These are phyloP conservation scores for Lophochroa leadbeateri DNA, from an alignment of 2,113 vertebrate species.

Conservation along the genomic window DNA sequence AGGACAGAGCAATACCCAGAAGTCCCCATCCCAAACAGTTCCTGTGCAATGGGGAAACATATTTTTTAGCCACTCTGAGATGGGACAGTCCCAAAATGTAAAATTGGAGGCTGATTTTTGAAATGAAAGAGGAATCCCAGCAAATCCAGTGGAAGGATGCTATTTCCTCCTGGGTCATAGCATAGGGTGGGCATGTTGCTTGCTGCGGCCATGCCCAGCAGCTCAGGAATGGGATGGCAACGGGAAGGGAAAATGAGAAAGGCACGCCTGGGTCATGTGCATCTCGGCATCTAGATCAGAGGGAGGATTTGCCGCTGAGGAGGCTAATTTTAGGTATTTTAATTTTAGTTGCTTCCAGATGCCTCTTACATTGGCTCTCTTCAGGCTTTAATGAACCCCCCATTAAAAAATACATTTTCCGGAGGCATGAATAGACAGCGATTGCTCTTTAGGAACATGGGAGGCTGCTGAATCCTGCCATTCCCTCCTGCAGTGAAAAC, in stretches of 20 bases:
- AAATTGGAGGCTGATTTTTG: not conserved
- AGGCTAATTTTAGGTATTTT: constrained; percentile 53
- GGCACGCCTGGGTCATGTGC: constrained; percentile 17
- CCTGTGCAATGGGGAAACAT: not conserved
- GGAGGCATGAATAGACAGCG: fast-evolving
- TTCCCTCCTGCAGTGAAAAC: fast-evolving
- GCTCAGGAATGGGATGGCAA: not conserved
- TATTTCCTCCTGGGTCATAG: fast-evolving
- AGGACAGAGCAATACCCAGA: fast-evolving
- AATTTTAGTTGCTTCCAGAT: constrained; percentile 58
- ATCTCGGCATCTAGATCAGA: not conserved
- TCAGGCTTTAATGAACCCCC: not conserved
- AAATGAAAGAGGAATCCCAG: not conserved
- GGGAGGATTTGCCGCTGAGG: not conserved
- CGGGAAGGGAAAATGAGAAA: not conserved
- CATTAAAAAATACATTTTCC: not conserved
- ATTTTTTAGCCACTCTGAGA: not conserved
- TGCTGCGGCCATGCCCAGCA: fast-evolving
- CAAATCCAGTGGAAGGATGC: fast-evolving
- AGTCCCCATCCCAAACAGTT: not conserved
- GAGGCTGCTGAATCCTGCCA: not conserved
- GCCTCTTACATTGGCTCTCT: not conserved
- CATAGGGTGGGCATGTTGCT: not conserved
- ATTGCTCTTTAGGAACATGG: not conserved
- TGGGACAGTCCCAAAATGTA: not conserved